Base-by-base conservation (phyloP, 2,797 vertebrate genomes). In the Pipistrellus pygmaeus region DNA sequence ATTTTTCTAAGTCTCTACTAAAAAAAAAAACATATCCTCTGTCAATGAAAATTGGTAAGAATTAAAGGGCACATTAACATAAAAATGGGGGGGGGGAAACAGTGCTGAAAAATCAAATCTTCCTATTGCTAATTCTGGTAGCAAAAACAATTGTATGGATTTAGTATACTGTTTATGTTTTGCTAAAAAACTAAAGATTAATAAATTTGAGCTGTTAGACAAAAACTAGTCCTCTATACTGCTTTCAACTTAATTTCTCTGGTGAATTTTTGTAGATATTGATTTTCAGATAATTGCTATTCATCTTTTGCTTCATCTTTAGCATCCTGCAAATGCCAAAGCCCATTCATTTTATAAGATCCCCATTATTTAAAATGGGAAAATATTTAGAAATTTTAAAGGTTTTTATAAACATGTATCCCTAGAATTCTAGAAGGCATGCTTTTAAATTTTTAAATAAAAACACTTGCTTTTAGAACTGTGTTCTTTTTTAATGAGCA, bases 21-120 rank as follows among this genome's bases (percentile, higher is more conserved):
- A 96, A 90, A 27, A 94, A 94, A 90, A 46, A 46, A 8, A 20
- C 64, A 27, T 78, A 92, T 94, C 92, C 38, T 85, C 68, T 81
- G n/a, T 95, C 91, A 95, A 57, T 85, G 71, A 93, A 73, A 92
- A 89, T 30, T n/a, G 35, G 30, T 80, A 86, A 93, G 85, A 92
- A 96, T 83, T 75, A 96, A 96, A 97, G 94, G 77, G 72, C 38
- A 85, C 48, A 60, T 97, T 97, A 95, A 38, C 88, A 88, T 97
- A 96, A 95, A 94, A 96, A 86, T 92, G 12, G 12, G 73, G 64
- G 66, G 41, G 27, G 60, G 32, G 72, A 76, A 66, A 48, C 8
- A 90, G 10, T 78, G 11, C 35, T 88, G n/a, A 82, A 68, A 93
- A 81, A 48, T 68, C 30, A 95, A 87, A 83, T 32, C 17, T 78